A percentile compares a stretch with the other conserved stretches of the same genome.
These are phyloP conservation scores for Danaus melanippus DNA, from an alignment of 1,140 invertebrate species.

Conservation along the genomic window DNA sequence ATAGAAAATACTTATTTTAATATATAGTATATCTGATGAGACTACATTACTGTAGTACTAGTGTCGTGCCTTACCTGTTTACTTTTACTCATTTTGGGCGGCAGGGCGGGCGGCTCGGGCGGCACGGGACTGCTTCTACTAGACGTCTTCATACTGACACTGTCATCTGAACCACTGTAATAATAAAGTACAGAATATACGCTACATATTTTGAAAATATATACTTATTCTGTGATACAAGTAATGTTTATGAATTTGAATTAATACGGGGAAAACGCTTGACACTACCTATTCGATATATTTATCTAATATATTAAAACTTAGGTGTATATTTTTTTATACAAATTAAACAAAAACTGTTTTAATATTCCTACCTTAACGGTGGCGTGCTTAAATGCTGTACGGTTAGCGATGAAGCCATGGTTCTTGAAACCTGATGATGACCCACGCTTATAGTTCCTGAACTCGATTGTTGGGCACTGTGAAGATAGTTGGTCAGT, in stretches of 20 bases:
- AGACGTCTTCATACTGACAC: constrained; percentile 48
- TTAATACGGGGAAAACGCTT: too few relatives aligned
- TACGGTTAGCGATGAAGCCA: constrained; percentile 59
- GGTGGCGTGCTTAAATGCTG: constrained; percentile 59
- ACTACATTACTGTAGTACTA: too few relatives aligned
- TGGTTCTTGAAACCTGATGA: constrained; percentile 54
- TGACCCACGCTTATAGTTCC: constrained; percentile 45
- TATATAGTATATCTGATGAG: too few relatives aligned
- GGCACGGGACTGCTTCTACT: constrained; percentile 49
- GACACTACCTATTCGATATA: too few relatives aligned
- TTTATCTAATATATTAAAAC: too few relatives aligned
- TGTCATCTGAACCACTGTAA: constrained; percentile 60
- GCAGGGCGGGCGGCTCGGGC: constrained; percentile 80
- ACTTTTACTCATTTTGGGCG: constrained; percentile 79
- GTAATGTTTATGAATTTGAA: too few relatives aligned
- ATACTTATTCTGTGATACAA: too few relatives aligned
- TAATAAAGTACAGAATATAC: too few relatives aligned
- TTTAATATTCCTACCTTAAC: constrained; percentile 33
- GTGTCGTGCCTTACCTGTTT: constrained; percentile 42
- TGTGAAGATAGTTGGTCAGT: constrained; percentile 20
- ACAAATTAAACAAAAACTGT: constrained; percentile 3
- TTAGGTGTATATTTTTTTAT: too few relatives aligned
- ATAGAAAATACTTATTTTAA: too few relatives aligned
- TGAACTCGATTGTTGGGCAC: constrained; percentile 48
- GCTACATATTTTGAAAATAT: too few relatives aligned